Base-by-base conservation (phyloP, 1,140 invertebrate genomes). In the Telenomus remus region DNA sequence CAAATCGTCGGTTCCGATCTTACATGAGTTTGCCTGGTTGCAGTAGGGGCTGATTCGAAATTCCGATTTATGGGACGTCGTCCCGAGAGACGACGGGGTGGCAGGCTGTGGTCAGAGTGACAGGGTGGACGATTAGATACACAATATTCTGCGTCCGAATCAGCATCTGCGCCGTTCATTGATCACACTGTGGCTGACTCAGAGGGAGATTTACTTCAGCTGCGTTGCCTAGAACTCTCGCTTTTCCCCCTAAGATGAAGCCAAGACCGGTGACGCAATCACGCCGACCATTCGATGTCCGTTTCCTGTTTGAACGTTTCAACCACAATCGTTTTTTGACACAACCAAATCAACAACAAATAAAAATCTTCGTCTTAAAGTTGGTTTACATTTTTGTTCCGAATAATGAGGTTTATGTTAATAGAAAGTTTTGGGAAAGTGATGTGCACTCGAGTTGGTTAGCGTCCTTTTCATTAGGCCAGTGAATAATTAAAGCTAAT, bases 161-260 rank as follows among this genome's bases (percentile, higher is more conserved):
- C 79, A 81, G 79, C 85, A 86, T 85, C 85, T 86, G 84, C 83
- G 82, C 76, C 84, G 81, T 83, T 83, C 82, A 85, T 86, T 85
- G 85, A 85, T 86, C 85, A 84, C 76, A 68, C 70, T 72, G 65
- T 69, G 66, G 74, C 70, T 71, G 69, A 76, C 74, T 76, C 54
- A 43, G 53, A 76, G 61, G 49, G 69, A 74, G 69, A 73, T 73
- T 79, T 73, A 65, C 68, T 73, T 64, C 65, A 60, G 47, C 64
- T 51, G 64, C 51, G 68, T 64, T 60, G 60, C 48, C 39, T 42
- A 42, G 27, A 56, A 61, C 55, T 14, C n/a, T 15, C 39, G 44
- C 37, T 4, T 16, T 6, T 48, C 43, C 47, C 53, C 37, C 43
- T 57, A 74, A 79, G 73, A 79, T 54, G 73, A 37, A 64, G 53